Base-by-base conservation (phyloP, 1,140 invertebrate genomes). In the Halyomorpha halys region DNA sequence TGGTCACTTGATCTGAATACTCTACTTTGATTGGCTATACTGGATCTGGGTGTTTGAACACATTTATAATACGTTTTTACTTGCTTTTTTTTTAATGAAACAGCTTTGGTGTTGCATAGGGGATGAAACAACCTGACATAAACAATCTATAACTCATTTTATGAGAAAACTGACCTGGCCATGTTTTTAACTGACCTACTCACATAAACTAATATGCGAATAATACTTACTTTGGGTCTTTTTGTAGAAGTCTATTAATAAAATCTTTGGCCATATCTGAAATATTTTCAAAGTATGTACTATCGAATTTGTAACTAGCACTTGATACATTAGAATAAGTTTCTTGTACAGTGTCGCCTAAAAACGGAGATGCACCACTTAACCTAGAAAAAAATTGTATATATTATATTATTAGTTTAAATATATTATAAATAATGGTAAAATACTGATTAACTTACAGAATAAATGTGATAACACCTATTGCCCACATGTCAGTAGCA, bases 401-500 rank as follows among this genome's bases (percentile, higher is more conserved):
- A n/a, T 18, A 23, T 21, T 6, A 21, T 3, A 56, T 56, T 5
- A 56, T 56, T 18, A 6, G 14, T n/a, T 5, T 39, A 39, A 34
- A 60, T 9, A 60, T 18, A 39, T 15, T 34, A 60, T 18, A n/a
- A 2, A 23, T 6, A 21, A 30, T 44, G 0, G 44, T 3, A 8
- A 27, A 30, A 59, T 18, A 49, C 11, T 18, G 13, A 16, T 47
- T 2, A 64, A 68, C 66, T 67, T 59, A 76, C 69, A 97, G 81
- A 8, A 97, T 93, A 76, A 96, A 97, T 6, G 90, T 82, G 68
- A 97, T 76, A 23, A 96, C 91, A 54, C 94, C 94, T 68, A 96
- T 83, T 63, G 92, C 64, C 92, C 94, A 97, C 81, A 97, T 94
- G 76, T 97, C 94, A 34, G 93, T 94, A 13, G 90, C 84, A 64